Base-by-base conservation (phyloP, 2,888 invertebrate species). In the Neoaliturus tenellus region DNA sequence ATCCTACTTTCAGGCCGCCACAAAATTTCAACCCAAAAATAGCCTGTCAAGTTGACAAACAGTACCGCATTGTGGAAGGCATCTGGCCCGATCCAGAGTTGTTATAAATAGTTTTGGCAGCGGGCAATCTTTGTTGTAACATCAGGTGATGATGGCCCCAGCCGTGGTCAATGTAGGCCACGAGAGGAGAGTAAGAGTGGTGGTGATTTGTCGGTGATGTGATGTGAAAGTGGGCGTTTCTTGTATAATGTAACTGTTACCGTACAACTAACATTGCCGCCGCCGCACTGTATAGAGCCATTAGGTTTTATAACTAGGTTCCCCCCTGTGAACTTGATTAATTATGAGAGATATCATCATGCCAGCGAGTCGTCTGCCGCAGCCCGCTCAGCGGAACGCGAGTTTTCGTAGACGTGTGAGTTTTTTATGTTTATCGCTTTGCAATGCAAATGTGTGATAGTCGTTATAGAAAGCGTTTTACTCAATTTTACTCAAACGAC, bases 331-430 rank as follows among this genome's bases (percentile, higher is more conserved):
- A 35, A 69, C 39, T n/a, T 39, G 69, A 69, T 69, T 69, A 69
- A 69, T 69, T 69, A 69, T 69, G 39, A 69, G 69, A 69, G 69
- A 69, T 69, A 69, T 62, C 62, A 62, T 31, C 62, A 28, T 35
- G 39, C 69, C 69, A 23, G 23, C 14, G 39, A 69, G 39, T 20
- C 33, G 69, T 10, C 39, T 33, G 35, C 67, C 67, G 4, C 39
- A 8, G 69, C n/a, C 39, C 12, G 23, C 23, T 2, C 35, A 23
- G n/a, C 39, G 39, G 35, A 69, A 69, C 69, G 5, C 35, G 35
- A 69, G 20, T 69, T 69, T 39, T 39, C 69, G 69, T 20, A 69
- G 39, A 67, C 67, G 17, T 20, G 69, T 69, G 69, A 69, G 69
- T 39, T 35, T 62, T 62, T 62, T 25, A 2, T 23, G 25, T 6